phyloP scores from a whole-genome alignment of 2,797 vertebrate species.

The Falco berigora region DNA sequence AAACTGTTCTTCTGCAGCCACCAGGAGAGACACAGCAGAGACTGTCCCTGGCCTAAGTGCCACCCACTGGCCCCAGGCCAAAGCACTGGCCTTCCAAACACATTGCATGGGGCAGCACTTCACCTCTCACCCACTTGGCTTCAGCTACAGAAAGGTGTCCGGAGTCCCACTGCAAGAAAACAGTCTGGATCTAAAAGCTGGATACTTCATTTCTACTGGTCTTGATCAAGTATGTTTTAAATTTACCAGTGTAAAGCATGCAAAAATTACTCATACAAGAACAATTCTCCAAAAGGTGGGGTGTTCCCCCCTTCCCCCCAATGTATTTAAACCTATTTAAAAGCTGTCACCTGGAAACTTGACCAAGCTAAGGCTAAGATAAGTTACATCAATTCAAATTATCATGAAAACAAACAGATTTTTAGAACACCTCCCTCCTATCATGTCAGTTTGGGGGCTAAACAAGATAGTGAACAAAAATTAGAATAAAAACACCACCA shows the following conservation, averaged over 20 bases:
- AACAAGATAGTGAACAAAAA: background rate
- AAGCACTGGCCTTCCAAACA: background rate
- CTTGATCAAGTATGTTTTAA: background rate
- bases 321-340: background rate
- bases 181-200: background rate
- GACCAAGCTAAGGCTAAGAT: background rate
- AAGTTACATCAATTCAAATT: background rate
- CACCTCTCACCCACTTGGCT: background rate
- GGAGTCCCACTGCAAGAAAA: background rate
- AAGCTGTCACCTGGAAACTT: background rate
- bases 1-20: background rate
- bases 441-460: background rate
- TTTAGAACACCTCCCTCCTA: background rate
- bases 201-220: background rate
- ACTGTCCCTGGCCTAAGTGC: background rate
- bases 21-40: background rate
- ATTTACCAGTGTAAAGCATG: background rate
- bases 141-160: background rate
- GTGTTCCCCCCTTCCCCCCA: accelerated
- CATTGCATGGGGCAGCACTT: background rate
- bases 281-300: background rate
- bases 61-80: background rate
- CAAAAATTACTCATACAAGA: background rate
- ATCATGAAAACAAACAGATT: background rate
- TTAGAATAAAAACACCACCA: background rate